Evolutionary conservation across 1,140 invertebrate species (phyloP), one percentile per base, ranked within the genome.

Genomic region (Drosophila nikananu): DNA sequence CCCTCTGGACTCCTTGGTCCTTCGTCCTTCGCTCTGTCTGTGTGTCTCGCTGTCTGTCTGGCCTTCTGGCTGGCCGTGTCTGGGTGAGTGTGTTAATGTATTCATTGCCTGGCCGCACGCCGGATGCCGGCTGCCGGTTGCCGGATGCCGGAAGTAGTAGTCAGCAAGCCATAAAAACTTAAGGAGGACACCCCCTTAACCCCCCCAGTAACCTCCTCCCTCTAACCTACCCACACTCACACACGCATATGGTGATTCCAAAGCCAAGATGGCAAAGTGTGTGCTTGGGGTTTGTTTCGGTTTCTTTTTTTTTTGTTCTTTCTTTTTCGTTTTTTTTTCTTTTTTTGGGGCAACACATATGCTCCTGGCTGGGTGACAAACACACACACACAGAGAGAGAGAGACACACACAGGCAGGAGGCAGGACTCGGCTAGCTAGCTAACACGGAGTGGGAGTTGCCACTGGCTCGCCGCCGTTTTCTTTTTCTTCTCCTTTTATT

Each of bases 101-200:
- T 89, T 89, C 84, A 89, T 89, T 84, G 86, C 61, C 74, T 74
- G 71, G 77, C 52, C 64, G 55, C 51, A 76, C 27, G 30, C 61
- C 62, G 44, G 35, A 44, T 32, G 35, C 55, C 64, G 44, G 51
- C 49, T 27, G 41, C 66, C 54, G 37, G 30, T 35, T 51, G 73
- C 73, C 73, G 55, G 75, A 77, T 78, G 65, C 86, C 86, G 86
- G 86, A 89, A 90, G 86, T 90, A 90, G 86, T 90, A 90, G 86
- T 90, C 86, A 90, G 82, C 82, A 90, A 89, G 86, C 86, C 76
- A 90, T 90, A 90, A 90, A 90, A 90, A 90, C 86, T 90, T 90
- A 90, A 90, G 81, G 74, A 86, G 68, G 80, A 75, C 63, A 62
- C 30, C 59, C 32, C 32, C 48, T 49, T 25, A 17, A 1, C 19